Base-by-base conservation (phyloP, 2,113 vertebrate genomes). In the Oxyura jamaicensis region DNA sequence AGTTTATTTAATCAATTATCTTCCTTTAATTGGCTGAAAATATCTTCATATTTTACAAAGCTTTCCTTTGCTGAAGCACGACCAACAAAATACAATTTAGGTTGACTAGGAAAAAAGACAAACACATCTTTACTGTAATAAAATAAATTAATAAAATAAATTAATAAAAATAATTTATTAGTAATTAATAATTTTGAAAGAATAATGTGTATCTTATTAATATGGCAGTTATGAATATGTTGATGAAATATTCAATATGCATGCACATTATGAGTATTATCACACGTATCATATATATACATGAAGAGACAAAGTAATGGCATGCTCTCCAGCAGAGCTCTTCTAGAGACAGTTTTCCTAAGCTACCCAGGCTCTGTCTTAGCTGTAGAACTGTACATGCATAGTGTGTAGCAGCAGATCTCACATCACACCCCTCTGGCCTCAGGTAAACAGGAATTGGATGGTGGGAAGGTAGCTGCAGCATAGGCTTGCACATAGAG, bases 371-470 rank as follows among this genome's bases (percentile, higher is more conserved):
- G 23, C 46, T 26, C 52, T 59, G 39, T 44, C 19, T 17, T 33
- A 26, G 44, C 28, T 17, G 46, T 67, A 35, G 53, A 73, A 31
- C 35, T 21, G 39, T 13, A 1, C 0, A 3, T 50, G 16, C 4
- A 22, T 2, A 12, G 3, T 11, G 15, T 12, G 26, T 29, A 26
- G 55, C 35, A 69, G 63, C 41, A 72, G 72, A 39, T 21, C 6
- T 2, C 58, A 48, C 44, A 39, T 4, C 3, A 4, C 42, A 29
- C 39, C 12, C 10, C 35, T 48, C 52, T 8, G n/a, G 23, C 20
- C 41, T 13, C 29, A 25, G 22, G 13, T 39, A 44, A 39, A 3
- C 26, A 29, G 50, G 20, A 13, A 68, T 11, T 2, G 0, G 7
- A 20, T 2, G 41, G 31, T 41, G 28, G 7, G 36, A 48, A 65